Evolutionary conservation across 2,113 vertebrate species (phyloP), one percentile per base, ranked within the genome.

Genomic region (Piprites chloris): DNA sequence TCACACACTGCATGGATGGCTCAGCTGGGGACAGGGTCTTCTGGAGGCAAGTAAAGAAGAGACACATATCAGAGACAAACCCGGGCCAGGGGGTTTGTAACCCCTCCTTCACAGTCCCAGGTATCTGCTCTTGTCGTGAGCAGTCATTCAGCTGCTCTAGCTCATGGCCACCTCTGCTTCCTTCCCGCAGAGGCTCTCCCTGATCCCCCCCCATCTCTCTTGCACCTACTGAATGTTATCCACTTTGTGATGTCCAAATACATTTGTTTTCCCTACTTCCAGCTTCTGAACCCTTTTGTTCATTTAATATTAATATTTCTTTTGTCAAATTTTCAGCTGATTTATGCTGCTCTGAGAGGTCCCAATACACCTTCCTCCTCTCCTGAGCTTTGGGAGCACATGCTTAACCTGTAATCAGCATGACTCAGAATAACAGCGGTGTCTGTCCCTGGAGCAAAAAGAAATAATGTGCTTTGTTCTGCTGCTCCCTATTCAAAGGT

Each of bases 401-500:
- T 59, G 37, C 17, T 88, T 83, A 76, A 72, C 49, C 62, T 72
- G 33, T 63, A 80, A 84, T 82, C 87, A 81, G 21, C 47, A 30
- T 52, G 53, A 81, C 32, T 91, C 85, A 58, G 78, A 91, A 30
- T 90, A 89, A 58, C 78, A 79, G 23, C 0, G 0, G 19, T 58
- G 42, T 66, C 41, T 89, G 37, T 85, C 85, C 47, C 33, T 56
- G 63, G 73, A 91, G 87, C 44, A 79, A 67, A 91, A 93, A 68
- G 47, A 72, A 89, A 91, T 52, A 65, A 93, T 75, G 35, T 46
- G 24, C 85, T 85, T 87, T 91, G 52, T 95, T 87, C 85, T 87
- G 74, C 71, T 91, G 46, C 33, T 93, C 44, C 47, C 49, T 81
- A 33, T 84, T 96, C 80, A 81, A 66, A 80, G 28, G 67, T 74